phyloP scores from a whole-genome alignment of 2,797 vertebrate genomes.

The Lutjanus campechanus region DNA sequence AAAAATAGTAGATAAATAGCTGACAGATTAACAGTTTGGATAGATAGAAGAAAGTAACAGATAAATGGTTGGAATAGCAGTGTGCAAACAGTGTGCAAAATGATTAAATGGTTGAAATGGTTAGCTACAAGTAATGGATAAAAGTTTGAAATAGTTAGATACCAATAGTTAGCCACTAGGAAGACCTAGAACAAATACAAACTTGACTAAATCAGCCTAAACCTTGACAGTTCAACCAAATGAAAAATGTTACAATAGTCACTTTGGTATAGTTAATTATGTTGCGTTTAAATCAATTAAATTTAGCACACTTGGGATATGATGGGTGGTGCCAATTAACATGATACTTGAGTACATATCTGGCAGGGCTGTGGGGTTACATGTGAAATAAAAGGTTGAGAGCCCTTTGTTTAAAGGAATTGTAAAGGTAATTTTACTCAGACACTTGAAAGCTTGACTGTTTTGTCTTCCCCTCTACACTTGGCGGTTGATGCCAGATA shows the following conservation, averaged over 20 bases:
- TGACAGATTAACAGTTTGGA: not conserved
- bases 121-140: not conserved
- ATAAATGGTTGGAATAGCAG: not conserved
- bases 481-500: constrained; percentile 9
- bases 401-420: not conserved
- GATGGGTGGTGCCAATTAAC: not conserved
- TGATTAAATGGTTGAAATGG: not conserved
- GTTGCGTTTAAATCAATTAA: not conserved
- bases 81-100: no score
- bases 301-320: not conserved
- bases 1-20: not conserved
- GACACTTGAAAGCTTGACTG: constrained; percentile 14
- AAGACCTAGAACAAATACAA: not conserved
- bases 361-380: not conserved
- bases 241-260: not conserved
- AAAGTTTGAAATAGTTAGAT: not conserved
- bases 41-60: not conserved
- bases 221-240: not conserved
- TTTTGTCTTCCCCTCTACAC: constrained; percentile 14
- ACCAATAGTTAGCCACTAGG: not conserved
- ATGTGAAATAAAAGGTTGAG: not conserved
- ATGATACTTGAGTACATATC: not conserved
- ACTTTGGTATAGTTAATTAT: no score
- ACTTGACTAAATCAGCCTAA: not conserved
- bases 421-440: constrained; percentile 9